phyloP scores from a whole-genome alignment of 1,140 invertebrate genomes.

The Mactra quadrangularis region DNA sequence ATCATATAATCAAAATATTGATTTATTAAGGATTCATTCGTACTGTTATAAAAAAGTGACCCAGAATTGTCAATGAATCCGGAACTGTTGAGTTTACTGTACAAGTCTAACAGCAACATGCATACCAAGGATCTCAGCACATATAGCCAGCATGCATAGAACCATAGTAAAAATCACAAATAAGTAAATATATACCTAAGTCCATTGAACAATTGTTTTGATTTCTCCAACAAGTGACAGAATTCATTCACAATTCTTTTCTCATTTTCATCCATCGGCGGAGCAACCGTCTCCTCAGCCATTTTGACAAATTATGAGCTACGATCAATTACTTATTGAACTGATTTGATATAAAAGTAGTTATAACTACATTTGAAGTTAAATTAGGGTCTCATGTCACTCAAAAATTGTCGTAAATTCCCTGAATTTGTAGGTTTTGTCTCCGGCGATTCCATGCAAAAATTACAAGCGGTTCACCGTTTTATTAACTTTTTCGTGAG shows the following conservation, averaged over 20 bases:
- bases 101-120: too few species aligned
- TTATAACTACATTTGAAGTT: background rate
- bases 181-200: conserved; percentile 93
- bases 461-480: conserved; percentile 22
- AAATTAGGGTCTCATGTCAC: background rate
- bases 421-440: background rate
- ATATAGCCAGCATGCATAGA: too few species aligned
- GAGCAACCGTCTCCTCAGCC: conserved; percentile 68
- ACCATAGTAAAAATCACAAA: too few species aligned
- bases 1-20: too few species aligned
- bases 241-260: conserved; percentile 98
- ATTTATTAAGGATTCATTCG: too few species aligned
- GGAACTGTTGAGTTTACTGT: too few species aligned
- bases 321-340: background rate
- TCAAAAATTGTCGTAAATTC: background rate
- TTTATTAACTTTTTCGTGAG: background rate
- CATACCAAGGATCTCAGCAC: too few species aligned
- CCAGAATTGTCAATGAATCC: too few species aligned
- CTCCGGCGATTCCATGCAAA: conserved; percentile 1
- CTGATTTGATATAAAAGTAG: background rate
- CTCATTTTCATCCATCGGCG: conserved; percentile 86
- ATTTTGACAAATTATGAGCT: conserved; percentile 67
- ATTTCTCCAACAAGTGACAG: conserved; percentile 98
- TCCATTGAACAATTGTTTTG: conserved; percentile 98
- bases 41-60: too few species aligned